Conservation (phyloP, 2,888 invertebrate species). For the Carcina quercana region DNA sequence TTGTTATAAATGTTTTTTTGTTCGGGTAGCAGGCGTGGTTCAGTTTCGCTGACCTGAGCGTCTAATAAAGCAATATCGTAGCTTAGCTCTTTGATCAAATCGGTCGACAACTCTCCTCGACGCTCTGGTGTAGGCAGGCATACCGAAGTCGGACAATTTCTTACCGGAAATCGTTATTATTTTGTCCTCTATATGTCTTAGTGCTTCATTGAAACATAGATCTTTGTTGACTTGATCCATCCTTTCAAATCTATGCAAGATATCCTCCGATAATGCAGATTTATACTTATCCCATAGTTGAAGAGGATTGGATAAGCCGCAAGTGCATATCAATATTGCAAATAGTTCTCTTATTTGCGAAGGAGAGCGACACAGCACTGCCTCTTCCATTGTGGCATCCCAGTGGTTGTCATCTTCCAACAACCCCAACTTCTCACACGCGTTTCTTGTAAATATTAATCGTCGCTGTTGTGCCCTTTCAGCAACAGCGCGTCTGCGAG, state of each 20-base stretch:
- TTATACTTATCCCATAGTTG: conserved; percentile 18
- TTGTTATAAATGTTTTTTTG: conserved; percentile 5
- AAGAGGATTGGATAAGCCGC: conserved; percentile 17
- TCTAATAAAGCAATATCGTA: conserved; percentile 21
- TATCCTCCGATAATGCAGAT: conserved; percentile 13
- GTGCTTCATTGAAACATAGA: conserved; percentile 17
- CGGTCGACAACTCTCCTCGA: conserved; percentile 15
- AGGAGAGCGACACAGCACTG: conserved; percentile 17
- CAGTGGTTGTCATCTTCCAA: conserved; percentile 34
- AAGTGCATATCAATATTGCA: conserved; percentile 19
- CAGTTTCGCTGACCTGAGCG: conserved; percentile 20
- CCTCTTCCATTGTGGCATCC: conserved; percentile 27
- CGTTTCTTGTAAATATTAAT: too few relatives aligned
- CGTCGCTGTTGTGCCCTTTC: too few relatives aligned
- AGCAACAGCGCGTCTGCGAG: too few relatives aligned
- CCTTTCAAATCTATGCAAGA: conserved; percentile 11
- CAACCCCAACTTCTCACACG: conserved; percentile 26
- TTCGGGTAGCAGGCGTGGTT: conserved; percentile 17
- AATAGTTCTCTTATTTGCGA: conserved; percentile 17
- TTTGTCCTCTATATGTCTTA: conserved; percentile 16
- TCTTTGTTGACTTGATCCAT: conserved; percentile 14
- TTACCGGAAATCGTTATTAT: conserved; percentile 21
- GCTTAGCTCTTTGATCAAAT: conserved; percentile 21
- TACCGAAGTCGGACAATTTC: conserved; percentile 20
- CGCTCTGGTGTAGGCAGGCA: conserved; percentile 18